Conservation (phyloP, 2,888 invertebrate genomes). For the Oxystoma pomonae region DNA sequence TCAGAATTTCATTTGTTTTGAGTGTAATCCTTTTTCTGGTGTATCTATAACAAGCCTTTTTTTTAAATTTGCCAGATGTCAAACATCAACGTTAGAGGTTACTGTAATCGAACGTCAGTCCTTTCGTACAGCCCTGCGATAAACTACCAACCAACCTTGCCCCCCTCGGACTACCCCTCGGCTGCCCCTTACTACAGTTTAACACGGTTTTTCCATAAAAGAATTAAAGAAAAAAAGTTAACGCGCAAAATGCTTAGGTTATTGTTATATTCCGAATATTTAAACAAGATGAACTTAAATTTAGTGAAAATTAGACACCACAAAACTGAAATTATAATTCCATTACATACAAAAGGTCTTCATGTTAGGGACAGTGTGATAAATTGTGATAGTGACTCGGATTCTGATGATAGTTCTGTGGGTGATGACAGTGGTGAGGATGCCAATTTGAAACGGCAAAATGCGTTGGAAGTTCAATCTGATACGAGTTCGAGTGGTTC, state of each 20-base stretch:
- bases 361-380: conserved; percentile 41
- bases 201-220: conserved; percentile 70
- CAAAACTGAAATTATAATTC: conserved; percentile 47
- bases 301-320: conserved; percentile 54
- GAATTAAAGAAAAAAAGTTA: conserved; percentile 69
- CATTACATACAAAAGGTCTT: conserved; percentile 32
- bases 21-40: too few species aligned
- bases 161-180: conserved; percentile 70
- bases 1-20: too few species aligned
- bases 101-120: conserved; percentile 53
- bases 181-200: conserved; percentile 75
- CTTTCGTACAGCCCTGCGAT: conserved; percentile 44
- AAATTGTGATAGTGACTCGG: conserved; percentile 47
- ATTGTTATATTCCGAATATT: conserved; percentile 63
- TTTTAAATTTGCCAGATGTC: conserved; percentile 13
- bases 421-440: conserved; percentile 32
- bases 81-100: conserved; percentile 52
- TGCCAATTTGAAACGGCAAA: conserved; percentile 55
- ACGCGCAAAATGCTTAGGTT: conserved; percentile 68
- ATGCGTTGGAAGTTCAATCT: conserved; percentile 49
- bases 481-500: conserved; percentile 55
- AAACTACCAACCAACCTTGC: conserved; percentile 57
- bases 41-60: too few species aligned
- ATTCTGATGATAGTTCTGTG: conserved; percentile 48
- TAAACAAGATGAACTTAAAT: conserved; percentile 53